These are phyloP conservation scores for Chlorospingus semifuscus DNA, from an alignment of 2,797 vertebrate genomes.

Conservation along the genomic window DNA sequence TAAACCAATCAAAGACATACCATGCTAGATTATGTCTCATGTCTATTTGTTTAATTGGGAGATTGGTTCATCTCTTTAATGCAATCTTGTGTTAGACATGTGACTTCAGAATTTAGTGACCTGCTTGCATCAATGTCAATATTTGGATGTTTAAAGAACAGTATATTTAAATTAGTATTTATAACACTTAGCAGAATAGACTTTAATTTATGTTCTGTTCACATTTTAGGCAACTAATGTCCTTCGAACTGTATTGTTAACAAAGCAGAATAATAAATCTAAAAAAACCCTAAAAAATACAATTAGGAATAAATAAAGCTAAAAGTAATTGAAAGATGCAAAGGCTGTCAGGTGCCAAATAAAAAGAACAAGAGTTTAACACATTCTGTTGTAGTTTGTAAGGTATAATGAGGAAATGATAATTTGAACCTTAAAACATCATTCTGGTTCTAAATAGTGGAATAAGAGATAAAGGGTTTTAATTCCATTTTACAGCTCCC, in stretches of 20 bases:
- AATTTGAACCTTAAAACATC: background rate
- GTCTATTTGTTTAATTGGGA: background rate
- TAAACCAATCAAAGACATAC: constrained; percentile 2
- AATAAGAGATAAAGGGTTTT: background rate
- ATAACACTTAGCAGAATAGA: background rate
- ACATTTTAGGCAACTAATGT: background rate
- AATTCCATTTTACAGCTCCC: background rate
- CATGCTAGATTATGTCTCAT: background rate
- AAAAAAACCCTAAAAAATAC: background rate
- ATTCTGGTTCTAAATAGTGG: background rate
- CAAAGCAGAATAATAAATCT: background rate
- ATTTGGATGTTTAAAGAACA: background rate
- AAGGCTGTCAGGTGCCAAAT: background rate
- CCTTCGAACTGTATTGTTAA: background rate
- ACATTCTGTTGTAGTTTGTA: background rate
- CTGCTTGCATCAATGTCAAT: background rate
- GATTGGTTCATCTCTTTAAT: background rate
- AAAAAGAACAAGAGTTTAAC: background rate
- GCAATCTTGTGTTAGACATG: background rate
- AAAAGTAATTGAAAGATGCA: background rate
- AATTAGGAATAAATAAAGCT: background rate
- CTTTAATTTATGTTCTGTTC: background rate
- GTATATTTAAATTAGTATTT: background rate
- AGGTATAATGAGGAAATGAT: background rate
- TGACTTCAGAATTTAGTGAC: background rate